phyloP scores from a whole-genome alignment of 1,140 invertebrate species.

The Sogatella furcifera region DNA sequence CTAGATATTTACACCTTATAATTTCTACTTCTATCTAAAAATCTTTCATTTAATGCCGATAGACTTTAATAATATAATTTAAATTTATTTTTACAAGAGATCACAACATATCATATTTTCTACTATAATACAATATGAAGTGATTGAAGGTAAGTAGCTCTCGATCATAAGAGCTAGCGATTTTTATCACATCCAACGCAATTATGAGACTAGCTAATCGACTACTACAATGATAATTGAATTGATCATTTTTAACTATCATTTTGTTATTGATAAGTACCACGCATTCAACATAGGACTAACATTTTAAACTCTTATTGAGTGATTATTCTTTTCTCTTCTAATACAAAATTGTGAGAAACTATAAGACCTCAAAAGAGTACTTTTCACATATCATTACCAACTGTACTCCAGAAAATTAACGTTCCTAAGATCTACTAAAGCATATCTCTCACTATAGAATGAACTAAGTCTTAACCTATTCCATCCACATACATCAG shows the following conservation, averaged over 20 bases:
- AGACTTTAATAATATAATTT: not conserved
- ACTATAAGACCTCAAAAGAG: not conserved
- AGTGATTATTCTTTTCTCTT: not conserved
- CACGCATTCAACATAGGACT: not conserved
- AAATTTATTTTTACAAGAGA: not conserved
- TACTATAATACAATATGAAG: not conserved
- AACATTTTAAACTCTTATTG: not conserved
- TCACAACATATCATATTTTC: not conserved
- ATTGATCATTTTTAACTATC: not conserved
- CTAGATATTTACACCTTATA: not conserved
- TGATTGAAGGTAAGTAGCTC: not conserved
- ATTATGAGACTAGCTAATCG: slow-evolving; percentile 1
- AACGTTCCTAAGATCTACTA: not conserved
- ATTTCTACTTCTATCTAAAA: not conserved
- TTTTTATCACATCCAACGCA: slow-evolving; percentile 1
- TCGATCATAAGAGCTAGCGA: not conserved
- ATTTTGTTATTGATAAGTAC: not conserved
- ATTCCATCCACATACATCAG: not conserved
- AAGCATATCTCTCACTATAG: not conserved
- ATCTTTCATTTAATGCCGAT: too few relatives aligned
- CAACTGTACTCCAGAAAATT: not conserved
- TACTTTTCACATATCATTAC: not conserved
- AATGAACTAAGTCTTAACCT: not conserved
- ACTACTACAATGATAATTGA: slow-evolving; percentile 1
- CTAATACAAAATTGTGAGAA: not conserved